Percentiles rank a stretch among this genome's conserved stretches.
phyloP scores from a whole-genome alignment of 2,797 vertebrate genomes.

The Chloroceryle inda region DNA sequence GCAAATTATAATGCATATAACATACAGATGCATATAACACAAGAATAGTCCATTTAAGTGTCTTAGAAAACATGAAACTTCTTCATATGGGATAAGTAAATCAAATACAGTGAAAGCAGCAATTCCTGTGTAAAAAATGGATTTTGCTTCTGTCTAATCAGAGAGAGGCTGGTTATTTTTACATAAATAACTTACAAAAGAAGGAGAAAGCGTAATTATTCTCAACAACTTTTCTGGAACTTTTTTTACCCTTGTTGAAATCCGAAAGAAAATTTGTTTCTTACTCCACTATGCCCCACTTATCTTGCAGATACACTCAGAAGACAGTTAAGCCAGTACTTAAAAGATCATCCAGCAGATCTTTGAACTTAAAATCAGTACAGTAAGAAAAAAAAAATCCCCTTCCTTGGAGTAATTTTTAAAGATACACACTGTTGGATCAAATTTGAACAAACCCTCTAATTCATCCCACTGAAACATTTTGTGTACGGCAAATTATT shows the following conservation, averaged over 20 bases:
- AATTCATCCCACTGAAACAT: background rate
- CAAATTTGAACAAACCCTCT: background rate
- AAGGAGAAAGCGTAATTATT: background rate
- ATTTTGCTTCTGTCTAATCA: background rate
- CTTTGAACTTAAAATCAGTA: background rate
- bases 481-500: background rate
- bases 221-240: background rate
- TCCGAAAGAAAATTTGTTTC: background rate
- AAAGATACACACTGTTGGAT: background rate
- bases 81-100: background rate
- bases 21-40: background rate
- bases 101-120: background rate
- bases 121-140: background rate
- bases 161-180: background rate
- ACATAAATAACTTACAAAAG: background rate
- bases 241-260: background rate
- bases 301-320: background rate
- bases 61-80: background rate
- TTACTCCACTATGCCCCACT: background rate
- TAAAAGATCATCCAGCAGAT: conserved; percentile 11
- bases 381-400: background rate
- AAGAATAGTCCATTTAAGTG: background rate
- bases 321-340: background rate
- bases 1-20: background rate
- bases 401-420: background rate